These are phyloP conservation scores for Silvanus unidentatus DNA, from an alignment of 2,888 invertebrate genomes.

Conservation along the genomic window DNA sequence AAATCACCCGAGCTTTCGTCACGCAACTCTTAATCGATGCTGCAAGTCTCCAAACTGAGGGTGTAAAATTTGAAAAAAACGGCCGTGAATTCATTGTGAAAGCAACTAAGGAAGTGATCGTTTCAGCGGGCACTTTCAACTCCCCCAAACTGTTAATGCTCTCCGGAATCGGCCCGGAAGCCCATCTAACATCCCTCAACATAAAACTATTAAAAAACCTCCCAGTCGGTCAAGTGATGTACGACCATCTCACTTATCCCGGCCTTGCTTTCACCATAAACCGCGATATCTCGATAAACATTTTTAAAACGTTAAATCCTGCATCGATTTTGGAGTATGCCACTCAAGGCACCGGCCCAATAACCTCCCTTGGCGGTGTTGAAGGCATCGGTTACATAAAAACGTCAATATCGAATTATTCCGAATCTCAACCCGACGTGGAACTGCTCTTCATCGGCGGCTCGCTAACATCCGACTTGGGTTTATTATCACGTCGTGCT, in stretches of 20 bases:
- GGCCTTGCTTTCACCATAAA: slow-evolving; percentile 30
- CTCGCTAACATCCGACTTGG: slow-evolving; percentile 52
- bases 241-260: slow-evolving; percentile 61
- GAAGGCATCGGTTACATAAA: slow-evolving; percentile 53
- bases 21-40: slow-evolving; percentile 53
- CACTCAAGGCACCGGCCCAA: slow-evolving; percentile 41
- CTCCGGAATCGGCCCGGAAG: slow-evolving; percentile 58
- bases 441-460: slow-evolving; percentile 57
- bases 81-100: slow-evolving; percentile 28
- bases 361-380: slow-evolving; percentile 54
- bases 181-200: slow-evolving; percentile 51
- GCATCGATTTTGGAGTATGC: slow-evolving; percentile 4
- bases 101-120: slow-evolving; percentile 52
- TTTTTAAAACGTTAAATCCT: neutral
- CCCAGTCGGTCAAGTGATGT: slow-evolving; percentile 60
- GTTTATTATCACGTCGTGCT: slow-evolving; percentile 9
- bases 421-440: slow-evolving; percentile 55
- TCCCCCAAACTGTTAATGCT: slow-evolving; percentile 71
- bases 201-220: slow-evolving; percentile 58
- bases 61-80: slow-evolving; percentile 43
- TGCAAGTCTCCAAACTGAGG: slow-evolving; percentile 43
- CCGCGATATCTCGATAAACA: neutral
- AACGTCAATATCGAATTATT: slow-evolving; percentile 50
- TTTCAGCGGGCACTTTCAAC: slow-evolving; percentile 61
- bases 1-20: slow-evolving; percentile 52